Percentiles rank a stretch among this genome's conserved stretches.
These are phyloP conservation scores for Xenopus borealis DNA, from an alignment of 2,113 vertebrate genomes.

Conservation along the genomic window DNA sequence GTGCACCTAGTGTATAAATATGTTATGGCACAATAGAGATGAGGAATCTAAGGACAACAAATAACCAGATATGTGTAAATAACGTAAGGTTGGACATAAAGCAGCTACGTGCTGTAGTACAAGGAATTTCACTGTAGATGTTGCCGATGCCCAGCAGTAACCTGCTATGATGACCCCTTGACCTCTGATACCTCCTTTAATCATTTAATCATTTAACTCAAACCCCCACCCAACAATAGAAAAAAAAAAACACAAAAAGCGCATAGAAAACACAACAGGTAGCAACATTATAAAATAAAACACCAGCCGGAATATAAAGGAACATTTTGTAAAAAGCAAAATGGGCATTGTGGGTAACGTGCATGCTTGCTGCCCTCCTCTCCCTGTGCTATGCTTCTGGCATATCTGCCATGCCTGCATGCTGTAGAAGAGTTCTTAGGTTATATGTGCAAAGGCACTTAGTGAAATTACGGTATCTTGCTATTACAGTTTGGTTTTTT, in stretches of 20 bases:
- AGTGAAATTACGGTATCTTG: constrained; percentile 20
- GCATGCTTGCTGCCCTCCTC: neutral
- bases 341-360: constrained; percentile 27
- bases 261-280: constrained; percentile 37
- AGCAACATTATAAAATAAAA: constrained; percentile 35
- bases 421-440: constrained; percentile 15
- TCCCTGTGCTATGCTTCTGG: neutral
- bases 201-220: constrained; percentile 1
- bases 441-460: constrained; percentile 33
- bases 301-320: constrained; percentile 40
- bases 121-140: neutral
- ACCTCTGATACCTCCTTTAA: constrained; percentile 7
- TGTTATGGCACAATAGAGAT: too few species aligned
- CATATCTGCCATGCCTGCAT: constrained; percentile 9
- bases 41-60: too few species aligned
- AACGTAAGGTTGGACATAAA: too few species aligned
- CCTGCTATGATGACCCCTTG: neutral
- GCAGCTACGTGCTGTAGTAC: neutral
- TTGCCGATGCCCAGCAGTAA: constrained; percentile 2
- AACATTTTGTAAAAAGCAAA: constrained; percentile 28
- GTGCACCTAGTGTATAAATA: too few species aligned
- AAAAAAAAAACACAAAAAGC: constrained; percentile 37
- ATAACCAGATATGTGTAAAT: too few species aligned
- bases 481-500: constrained; percentile 31
- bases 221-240: constrained; percentile 22